Base-by-base conservation (phyloP, 2,113 vertebrate genomes). In the Trichechus manatus region DNA sequence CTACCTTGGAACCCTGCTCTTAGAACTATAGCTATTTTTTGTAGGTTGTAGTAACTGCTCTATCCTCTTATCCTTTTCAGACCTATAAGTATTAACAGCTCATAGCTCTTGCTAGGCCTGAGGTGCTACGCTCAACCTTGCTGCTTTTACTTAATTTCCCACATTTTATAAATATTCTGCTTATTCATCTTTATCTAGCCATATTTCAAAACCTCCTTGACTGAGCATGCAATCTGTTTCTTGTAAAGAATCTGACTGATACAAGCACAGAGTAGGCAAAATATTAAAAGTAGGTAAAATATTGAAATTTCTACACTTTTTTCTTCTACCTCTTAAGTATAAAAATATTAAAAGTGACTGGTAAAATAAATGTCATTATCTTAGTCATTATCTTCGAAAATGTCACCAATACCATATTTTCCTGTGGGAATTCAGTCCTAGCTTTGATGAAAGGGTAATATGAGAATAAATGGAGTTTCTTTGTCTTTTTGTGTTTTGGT, bases 391-490 rank as follows among this genome's bases (percentile, higher is more conserved):
- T 97, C 95, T 98, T 50, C 93, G 94, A 97, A 97, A 92, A 79
- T 89, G 61, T 86, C 82, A 87, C 56, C 47, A 36, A 47, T 27
- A n/a, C n/a, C 31, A 9, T 75, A 97, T 97, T 97, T 90, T 85
- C 91, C 39, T 17, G 42, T 70, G 96, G 93, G 92, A 97, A 94
- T 95, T 92, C 82, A 96, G 36, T 93, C 84, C 66, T 97, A 19
- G 22, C 44, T 97, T 97, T 97, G 79, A 97, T 93, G 36, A 97
- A 75, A 70, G 42, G 90, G 77, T 86, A 95, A 97, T 91, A 96
- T 83, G 74, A 95, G 93, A 98, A 96, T 94, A 97, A 98, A 93
- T 89, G 97, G 84, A 86, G 13, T 29, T 95, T 97, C 70, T 91
- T 96, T 93, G 85, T 90, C 7, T 90, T 42, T 96, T 39, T 96